Base-by-base conservation (phyloP, 1,140 invertebrate species). In the Trachelipus rathkii region DNA sequence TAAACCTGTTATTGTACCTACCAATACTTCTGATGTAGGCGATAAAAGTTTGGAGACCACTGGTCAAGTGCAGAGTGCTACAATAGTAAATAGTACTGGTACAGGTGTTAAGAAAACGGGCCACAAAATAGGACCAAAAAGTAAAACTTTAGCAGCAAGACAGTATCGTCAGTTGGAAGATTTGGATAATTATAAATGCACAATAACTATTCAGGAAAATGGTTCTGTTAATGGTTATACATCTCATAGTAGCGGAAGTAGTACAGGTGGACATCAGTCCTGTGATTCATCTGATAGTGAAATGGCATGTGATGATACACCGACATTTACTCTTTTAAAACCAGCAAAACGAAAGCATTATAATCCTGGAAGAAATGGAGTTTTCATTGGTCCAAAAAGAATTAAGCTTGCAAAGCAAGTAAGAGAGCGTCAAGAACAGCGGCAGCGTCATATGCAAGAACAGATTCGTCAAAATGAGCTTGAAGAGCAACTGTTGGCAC, bases 331-430 rank as follows among this genome's bases (percentile, higher is more conserved):
- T 4, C 72, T 78, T 44, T 46, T 81, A 10, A 77, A 77, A 67
- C 79, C 79, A 19, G 77, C 75, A n/a, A 81, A 81, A 71, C 72
- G 79, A 10, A 74, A 71, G 21, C 71, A 74, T 60, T 76, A 73
- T 71, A 79, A 74, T 70, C 71, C 75, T 66, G 78, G 77, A 46
- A 72, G 53, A 10, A 77, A 81, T 45, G 79, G 79, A 5, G 70
- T 78, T 50, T 81, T 81, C 23, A 77, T 81, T 44, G 79, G 79
- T 44, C 79, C 79, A 33, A 81, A 81, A 44, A 71, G 79, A 68
- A 60, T 81, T 19, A 81, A 81, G 24, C 75, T 78, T 70, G 79
- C 79, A 15, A 75, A 77, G 7, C 69, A 78, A 44, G 79, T 81
- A 33, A 71, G 79, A 45, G 77, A 81, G 44, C 72, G 79, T 23